Evolutionary conservation across 2,113 vertebrate genomes (phyloP).

Genomic region (Machaerirhynchus nigripectus): DNA sequence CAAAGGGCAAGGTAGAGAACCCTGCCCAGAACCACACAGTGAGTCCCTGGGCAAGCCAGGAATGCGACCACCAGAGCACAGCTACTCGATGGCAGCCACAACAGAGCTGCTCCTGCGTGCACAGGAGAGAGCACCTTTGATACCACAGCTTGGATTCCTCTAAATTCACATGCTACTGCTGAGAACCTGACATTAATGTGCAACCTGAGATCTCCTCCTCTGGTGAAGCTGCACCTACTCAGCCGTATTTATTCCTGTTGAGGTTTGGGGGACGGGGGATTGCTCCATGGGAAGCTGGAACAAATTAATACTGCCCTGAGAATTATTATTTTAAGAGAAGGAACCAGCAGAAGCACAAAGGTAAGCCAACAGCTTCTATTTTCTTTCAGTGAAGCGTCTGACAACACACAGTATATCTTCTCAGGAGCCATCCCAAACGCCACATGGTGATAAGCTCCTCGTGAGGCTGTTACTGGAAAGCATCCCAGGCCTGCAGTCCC

Average conservation of each 20-base stretch:
- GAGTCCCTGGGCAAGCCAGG: not conserved
- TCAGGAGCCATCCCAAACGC: not conserved
- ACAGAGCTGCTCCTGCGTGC: not conserved
- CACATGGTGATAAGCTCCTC: not conserved
- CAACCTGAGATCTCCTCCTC: not conserved
- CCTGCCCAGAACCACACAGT: accelerated
- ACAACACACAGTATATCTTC: not conserved
- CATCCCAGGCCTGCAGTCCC: not conserved
- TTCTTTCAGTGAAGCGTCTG: not conserved
- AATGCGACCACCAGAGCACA: not conserved
- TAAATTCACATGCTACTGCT: not conserved
- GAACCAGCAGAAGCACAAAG: constrained; percentile 5
- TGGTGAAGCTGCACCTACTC: not conserved
- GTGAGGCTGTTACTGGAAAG: not conserved
- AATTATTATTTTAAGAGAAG: constrained; percentile 27
- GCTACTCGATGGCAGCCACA: not conserved
- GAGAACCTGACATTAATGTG: not conserved
- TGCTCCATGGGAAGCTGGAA: constrained; percentile 42
- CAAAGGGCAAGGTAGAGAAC: not conserved
- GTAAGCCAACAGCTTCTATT: constrained; percentile 34
- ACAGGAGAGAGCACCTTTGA: not conserved
- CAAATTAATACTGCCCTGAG: constrained; percentile 32
- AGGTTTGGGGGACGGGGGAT: not conserved
- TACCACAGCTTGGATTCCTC: constrained; percentile 6
- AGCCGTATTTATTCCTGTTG: not conserved